A percentile compares a stretch with the other conserved stretches of the same genome.
Evolutionary conservation across 1,140 invertebrate genomes (phyloP).

Genomic region (Saccostrea glomerata): DNA sequence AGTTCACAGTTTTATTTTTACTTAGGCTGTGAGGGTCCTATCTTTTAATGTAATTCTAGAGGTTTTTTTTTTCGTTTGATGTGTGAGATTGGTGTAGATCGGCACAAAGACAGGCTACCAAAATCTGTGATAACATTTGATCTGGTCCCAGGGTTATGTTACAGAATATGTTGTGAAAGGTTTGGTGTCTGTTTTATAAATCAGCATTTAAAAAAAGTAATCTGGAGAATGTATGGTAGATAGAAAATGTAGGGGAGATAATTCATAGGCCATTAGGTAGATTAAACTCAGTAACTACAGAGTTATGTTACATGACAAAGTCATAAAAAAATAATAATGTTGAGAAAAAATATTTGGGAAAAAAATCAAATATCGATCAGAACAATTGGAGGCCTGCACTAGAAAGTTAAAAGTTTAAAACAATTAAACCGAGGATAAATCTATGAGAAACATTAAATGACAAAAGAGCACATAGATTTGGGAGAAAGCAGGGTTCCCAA

Average conservation of each 20-base stretch:
- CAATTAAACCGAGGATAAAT: background rate
- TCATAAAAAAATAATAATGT: background rate
- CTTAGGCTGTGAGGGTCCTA: background rate
- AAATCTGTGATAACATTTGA: conserved; percentile 27
- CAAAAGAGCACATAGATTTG: conserved; percentile 4
- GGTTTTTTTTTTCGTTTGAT: background rate
- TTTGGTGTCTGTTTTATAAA: conserved; percentile 18
- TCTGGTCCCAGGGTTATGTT: conserved; percentile 30
- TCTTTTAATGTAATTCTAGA: conserved; percentile 4
- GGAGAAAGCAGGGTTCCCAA: background rate
- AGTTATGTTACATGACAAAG: background rate
- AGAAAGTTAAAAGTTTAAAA: conserved; percentile 23
- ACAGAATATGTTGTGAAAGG: background rate
- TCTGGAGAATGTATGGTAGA: conserved; percentile 5
- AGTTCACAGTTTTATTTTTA: background rate
- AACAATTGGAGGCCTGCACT: background rate
- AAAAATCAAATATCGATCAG: background rate
- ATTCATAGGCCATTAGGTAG: background rate
- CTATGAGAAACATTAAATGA: background rate
- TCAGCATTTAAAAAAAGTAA: background rate
- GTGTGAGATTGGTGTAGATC: conserved; percentile 30
- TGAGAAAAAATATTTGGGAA: background rate
- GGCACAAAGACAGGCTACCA: conserved; percentile 7
- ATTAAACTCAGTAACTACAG: background rate
- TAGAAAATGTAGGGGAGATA: conserved; percentile 9